phyloP scores from a whole-genome alignment of 2,113 vertebrate species.

The Trogon melanurus region DNA sequence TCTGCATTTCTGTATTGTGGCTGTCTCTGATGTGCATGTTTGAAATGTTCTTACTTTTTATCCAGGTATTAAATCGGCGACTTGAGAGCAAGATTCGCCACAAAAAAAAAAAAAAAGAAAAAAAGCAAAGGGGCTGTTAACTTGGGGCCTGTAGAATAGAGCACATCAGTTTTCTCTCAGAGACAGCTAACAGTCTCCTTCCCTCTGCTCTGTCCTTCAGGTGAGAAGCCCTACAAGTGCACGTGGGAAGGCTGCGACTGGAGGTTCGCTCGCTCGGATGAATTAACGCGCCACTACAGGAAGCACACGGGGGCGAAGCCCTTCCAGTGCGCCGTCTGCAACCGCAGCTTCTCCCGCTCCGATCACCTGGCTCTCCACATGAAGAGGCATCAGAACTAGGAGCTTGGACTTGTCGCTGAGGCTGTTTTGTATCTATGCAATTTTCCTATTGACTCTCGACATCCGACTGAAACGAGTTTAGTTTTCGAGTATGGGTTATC shows the following conservation, averaged over 20 bases:
- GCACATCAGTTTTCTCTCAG: fast-evolving
- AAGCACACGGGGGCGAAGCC: slow-evolving; percentile 98
- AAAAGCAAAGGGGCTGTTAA: not conserved
- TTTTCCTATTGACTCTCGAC: slow-evolving; percentile 33
- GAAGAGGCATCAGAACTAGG: slow-evolving; percentile 95
- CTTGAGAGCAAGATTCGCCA: not conserved
- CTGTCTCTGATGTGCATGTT: not conserved
- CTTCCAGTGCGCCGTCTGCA: slow-evolving; percentile 93
- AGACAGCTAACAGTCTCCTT: not conserved
- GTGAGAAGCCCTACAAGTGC: slow-evolving; percentile 97
- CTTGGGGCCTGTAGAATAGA: not conserved
- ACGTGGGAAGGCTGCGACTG: slow-evolving; percentile 97
- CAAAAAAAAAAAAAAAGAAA: no score
- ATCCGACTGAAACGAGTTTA: not conserved
- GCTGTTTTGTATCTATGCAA: slow-evolving; percentile 64
- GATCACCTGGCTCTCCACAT: slow-evolving; percentile 98
- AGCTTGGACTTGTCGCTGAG: not conserved
- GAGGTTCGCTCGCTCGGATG: slow-evolving; percentile 95
- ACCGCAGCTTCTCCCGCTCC: slow-evolving; percentile 94
- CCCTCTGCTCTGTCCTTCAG: slow-evolving; percentile 66
- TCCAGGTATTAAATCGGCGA: not conserved
- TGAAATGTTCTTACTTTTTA: not conserved
- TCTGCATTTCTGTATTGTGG: not conserved
- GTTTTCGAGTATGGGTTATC: slow-evolving; percentile 51
- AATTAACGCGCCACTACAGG: slow-evolving; percentile 96